Conservation (phyloP, 2,113 vertebrate genomes). For the Nipponia nippon region DNA sequence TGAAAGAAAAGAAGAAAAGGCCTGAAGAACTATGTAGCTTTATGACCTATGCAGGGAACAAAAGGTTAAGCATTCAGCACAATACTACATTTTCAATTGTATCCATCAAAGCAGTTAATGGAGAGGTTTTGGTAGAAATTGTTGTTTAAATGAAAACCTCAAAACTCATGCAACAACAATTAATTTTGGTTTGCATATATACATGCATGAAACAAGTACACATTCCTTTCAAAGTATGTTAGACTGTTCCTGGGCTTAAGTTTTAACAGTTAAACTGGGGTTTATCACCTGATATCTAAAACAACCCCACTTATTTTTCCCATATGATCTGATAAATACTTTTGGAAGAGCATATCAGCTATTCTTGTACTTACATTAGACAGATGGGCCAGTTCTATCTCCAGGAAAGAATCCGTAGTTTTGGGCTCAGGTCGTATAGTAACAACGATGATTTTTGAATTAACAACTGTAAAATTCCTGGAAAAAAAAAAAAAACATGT, state of each 20-base stretch:
- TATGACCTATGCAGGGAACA: background rate
- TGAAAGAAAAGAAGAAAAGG: background rate
- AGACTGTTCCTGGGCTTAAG: background rate
- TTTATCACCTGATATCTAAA: background rate
- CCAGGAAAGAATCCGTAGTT: conserved; percentile 86
- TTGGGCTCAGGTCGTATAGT: conserved; percentile 94
- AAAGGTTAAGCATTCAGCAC: background rate
- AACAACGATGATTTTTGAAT: conserved; percentile 97
- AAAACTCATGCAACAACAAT: background rate
- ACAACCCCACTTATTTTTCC: background rate
- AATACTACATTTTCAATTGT: background rate
- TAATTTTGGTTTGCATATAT: background rate
- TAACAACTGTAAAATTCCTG: conserved; percentile 96
- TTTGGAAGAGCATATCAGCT: background rate
- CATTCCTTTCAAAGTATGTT: background rate
- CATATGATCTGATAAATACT: background rate
- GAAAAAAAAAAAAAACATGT: background rate
- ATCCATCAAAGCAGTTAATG: background rate
- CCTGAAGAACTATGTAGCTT: background rate
- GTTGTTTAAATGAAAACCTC: background rate
- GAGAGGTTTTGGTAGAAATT: background rate
- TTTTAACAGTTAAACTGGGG: background rate
- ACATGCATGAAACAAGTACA: background rate
- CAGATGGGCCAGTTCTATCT: conserved; percentile 95
- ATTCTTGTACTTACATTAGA: conserved; percentile 86